A percentile compares a stretch with the other conserved stretches of the same genome.
Conservation (phyloP, 2,888 invertebrate species). For the Nephrotoma appendiculata region DNA sequence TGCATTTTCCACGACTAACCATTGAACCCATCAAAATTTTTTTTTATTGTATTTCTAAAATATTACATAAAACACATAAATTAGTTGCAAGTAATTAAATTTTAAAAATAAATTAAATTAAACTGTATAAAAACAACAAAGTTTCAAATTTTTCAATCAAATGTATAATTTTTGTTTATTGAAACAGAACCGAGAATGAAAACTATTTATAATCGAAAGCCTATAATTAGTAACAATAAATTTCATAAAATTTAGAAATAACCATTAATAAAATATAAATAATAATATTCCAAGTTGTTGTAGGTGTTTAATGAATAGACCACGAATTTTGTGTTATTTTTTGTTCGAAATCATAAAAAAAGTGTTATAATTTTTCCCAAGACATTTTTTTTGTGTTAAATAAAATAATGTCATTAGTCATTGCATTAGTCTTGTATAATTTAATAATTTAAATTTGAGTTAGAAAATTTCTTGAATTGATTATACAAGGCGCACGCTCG, state of each 20-base stretch:
- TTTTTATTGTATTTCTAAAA: not conserved
- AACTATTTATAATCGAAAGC: not conserved
- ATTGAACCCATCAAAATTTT: not conserved
- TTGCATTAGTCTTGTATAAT: not conserved
- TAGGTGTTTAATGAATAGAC: not conserved
- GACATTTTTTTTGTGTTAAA: not conserved
- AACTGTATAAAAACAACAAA: not conserved
- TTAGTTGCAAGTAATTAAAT: not conserved
- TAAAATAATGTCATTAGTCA: not conserved
- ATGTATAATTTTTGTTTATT: not conserved
- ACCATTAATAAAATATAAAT: not conserved
- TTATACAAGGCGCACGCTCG: not conserved
- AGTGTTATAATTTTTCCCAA: not conserved
- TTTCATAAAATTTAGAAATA: not conserved
- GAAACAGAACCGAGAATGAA: not conserved
- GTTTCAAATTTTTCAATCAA: not conserved
- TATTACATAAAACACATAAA: not conserved
- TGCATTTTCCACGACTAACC: not conserved
- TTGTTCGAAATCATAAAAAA: not conserved
- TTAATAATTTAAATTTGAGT: not conserved
- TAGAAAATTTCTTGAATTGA: not conserved
- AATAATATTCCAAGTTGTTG: not conserved
- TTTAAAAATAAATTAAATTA: not conserved
- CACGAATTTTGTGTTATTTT: not conserved
- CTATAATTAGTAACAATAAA: not conserved